Base-by-base conservation (phyloP, 2,113 vertebrate species). In the Marmota flaviventris region DNA sequence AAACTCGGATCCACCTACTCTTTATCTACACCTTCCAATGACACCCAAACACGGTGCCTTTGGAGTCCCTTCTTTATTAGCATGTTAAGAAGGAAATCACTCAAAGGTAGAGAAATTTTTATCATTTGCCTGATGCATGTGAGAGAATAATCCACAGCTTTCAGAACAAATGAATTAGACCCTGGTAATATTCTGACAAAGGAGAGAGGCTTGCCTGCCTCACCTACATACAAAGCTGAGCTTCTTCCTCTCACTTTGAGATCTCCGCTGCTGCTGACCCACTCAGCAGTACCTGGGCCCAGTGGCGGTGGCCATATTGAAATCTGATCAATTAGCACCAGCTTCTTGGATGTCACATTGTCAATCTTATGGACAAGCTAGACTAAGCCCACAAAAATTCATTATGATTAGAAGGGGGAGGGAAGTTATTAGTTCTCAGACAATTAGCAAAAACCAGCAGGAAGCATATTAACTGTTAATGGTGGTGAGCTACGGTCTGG, bases 361-460 rank as follows among this genome's bases (percentile, higher is more conserved):
- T 90, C 65, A 91, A 42, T 76, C 29, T 82, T 94, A 79, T 0
- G 29, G 63, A 90, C 27, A 81, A 88, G n/a, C 42, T 89, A 18
- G 77, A 63, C 56, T 53, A 83, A 67, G 69, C 63, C 85, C 79
- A 85, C 22, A 88, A 76, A 94, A 95, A 82, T 75, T 58, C 53
- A 83, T 88, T 83, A 86, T 42, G 61, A 95, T 18, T 67, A 25
- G 22, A 51, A 93, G 37, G 16, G 22, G 34, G 9, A 14, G n/a
- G 48, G 10, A 65, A 63, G 77, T 87, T 85, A 75, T 93, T 96
- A 91, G 63, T 85, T 96, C 22, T 77, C 56, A 89, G 73, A 58
- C 58, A 93, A 94, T 95, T 96, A 97, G 51, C 82, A 86, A 45
- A 70, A 89, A 84, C 13, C 67, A 89, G 72, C 73, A 63, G 79